Base-by-base conservation (phyloP, 1,140 invertebrate genomes). In the Meloidogyne floridensis region DNA sequence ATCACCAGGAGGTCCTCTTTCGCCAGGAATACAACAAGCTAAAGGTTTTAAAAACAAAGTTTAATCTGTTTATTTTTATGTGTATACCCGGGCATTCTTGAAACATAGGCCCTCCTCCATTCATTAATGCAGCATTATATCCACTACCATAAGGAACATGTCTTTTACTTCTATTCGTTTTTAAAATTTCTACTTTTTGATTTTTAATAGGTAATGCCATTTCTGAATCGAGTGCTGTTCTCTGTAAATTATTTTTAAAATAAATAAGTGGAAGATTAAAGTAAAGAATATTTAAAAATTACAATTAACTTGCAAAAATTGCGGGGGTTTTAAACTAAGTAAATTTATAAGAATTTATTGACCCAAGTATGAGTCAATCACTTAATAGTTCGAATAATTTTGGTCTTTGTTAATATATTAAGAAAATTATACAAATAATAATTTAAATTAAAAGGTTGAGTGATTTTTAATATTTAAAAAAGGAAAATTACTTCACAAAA, bases 1-100 rank as follows among this genome's bases (percentile, higher is more conserved):
- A 81, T 90, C 88, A 43, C 88, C 88, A 7, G 81, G n/a, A n/a
- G 88, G 88, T 15, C 88, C 88, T n/a, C 86, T 74, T 71, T 87
- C 87, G 32, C 88, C 88, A 10, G 88, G 89, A 69, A 86, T 73
- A 80, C 88, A 89, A 77, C 88, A 89, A 18, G 88, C 88, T 88
- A 81, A 18, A 77, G 5, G 20, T 65, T 51, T 56, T 73, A 80
- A 82, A 51, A 32, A 32, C 32, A 32, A 32, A 32, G 32, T 32
- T 32, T 47, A 53, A 3, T 13, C n/a, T 13, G 2, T 85, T 42
- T 73, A 4, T 47, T 65, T 13, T 13, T 53, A 81, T 42, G 54
- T 51, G 9, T 42, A 43, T 86, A 89, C 87, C 87, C 65, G 88
- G 88, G 76, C 89, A 89, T 77, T 89, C 88, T 79, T 89, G 88